Percentiles rank a stretch among this genome's conserved stretches.
Evolutionary conservation across 2,797 vertebrate species (phyloP).

Genomic region (Nannoperca australis): DNA sequence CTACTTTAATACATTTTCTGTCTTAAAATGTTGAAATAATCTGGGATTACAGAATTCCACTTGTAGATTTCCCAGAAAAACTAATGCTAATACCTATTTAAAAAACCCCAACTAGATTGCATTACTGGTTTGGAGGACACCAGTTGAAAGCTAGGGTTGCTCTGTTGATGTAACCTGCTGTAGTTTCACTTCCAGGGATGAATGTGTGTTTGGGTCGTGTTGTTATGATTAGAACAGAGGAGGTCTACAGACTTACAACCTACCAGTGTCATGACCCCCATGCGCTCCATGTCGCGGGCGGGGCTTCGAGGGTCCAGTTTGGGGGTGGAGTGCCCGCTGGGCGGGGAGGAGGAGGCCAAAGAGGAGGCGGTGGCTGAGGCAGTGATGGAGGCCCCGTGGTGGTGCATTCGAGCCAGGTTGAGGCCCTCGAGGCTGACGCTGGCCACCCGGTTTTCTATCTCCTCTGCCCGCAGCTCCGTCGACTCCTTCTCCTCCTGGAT

Average conservation of each 20-base stretch:
- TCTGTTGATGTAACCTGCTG: no score
- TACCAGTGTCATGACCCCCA: constrained; percentile 99
- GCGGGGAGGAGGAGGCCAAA: constrained; percentile 96
- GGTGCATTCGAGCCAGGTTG: constrained; percentile 95
- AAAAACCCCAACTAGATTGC: no score
- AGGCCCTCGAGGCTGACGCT: constrained; percentile 97
- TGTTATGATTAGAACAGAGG: background rate
- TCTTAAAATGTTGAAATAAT: background rate
- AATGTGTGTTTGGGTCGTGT: background rate
- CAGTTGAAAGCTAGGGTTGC: no score
- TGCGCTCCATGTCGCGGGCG: constrained; percentile 96
- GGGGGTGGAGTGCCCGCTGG: constrained; percentile 97
- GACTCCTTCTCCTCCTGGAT: constrained; percentile 99
- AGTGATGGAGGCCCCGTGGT: constrained; percentile 94
- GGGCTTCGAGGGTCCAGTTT: constrained; percentile 96
- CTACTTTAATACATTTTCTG: background rate
- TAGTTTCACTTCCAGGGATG: no score
- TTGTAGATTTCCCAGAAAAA: background rate
- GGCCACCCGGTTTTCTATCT: constrained; percentile 97
- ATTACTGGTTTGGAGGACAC: no score
- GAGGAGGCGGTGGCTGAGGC: constrained; percentile 97
- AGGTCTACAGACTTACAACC: background rate
- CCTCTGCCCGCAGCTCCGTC: constrained; percentile 96
- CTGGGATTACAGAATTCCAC: background rate
- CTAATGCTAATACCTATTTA: background rate